Conservation (phyloP, 2,888 invertebrate genomes). For the Tupiocoris notatus region DNA sequence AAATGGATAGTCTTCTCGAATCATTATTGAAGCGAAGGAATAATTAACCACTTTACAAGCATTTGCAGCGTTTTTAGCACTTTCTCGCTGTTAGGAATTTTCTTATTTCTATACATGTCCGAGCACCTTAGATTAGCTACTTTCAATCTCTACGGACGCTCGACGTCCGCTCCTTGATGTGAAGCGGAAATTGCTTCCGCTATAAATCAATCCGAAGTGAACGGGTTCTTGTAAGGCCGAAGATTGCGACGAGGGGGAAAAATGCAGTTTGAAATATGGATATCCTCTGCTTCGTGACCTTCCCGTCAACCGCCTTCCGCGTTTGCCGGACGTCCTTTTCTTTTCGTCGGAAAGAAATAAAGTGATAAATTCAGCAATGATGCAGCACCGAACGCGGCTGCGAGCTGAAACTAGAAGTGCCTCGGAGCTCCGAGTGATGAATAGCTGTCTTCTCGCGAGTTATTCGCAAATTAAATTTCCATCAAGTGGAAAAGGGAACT, state of each 20-base stretch:
- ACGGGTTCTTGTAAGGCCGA: neutral
- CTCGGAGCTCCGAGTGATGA: constrained; percentile 1
- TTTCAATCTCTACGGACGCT: too few relatives aligned
- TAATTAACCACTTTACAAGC: too few relatives aligned
- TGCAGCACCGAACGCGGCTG: neutral
- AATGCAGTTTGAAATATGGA: neutral
- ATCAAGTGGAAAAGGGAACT: neutral
- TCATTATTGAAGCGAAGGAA: too few relatives aligned
- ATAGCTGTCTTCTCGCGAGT: constrained; percentile 19
- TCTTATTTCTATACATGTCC: too few relatives aligned
- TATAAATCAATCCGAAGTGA: neutral
- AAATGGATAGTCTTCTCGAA: too few relatives aligned
- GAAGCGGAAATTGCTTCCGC: neutral
- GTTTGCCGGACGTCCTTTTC: neutral
- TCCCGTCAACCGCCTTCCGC: too few relatives aligned
- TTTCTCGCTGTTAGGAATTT: too few relatives aligned
- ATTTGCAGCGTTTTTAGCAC: too few relatives aligned
- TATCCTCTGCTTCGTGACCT: neutral
- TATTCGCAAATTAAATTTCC: constrained; percentile 15
- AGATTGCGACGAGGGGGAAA: neutral
- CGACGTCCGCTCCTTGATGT: too few relatives aligned
- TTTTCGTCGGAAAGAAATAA: neutral
- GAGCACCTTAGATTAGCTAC: too few relatives aligned
- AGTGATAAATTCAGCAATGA: constrained; percentile 13
- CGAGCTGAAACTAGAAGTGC: too few relatives aligned